A percentile compares a stretch with the other conserved stretches of the same genome.
Evolutionary conservation across 2,888 invertebrate genomes (phyloP).

Genomic region (Microchrysa polita): DNA sequence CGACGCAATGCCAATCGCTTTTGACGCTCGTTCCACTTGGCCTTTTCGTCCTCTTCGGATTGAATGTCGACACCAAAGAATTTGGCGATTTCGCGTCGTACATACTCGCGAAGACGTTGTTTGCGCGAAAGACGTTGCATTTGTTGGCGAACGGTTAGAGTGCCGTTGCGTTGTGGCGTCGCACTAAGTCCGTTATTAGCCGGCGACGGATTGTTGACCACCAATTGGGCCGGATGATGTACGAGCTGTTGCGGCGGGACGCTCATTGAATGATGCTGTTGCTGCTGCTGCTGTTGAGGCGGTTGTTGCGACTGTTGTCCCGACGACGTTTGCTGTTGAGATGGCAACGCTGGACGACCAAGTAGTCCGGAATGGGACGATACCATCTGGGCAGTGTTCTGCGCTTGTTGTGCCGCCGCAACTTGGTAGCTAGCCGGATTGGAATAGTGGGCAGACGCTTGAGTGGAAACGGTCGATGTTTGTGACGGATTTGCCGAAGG

Average conservation of each 20-base stretch:
- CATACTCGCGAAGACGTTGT: constrained; percentile 60
- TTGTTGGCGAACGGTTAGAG: constrained; percentile 52
- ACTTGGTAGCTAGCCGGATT: constrained; percentile 40
- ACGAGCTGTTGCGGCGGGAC: background rate
- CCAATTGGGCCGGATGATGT: constrained; percentile 29
- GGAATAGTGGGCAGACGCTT: constrained; percentile 51
- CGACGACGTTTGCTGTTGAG: background rate
- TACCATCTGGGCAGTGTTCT: background rate
- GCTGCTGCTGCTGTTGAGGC: constrained; percentile 16
- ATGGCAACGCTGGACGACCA: background rate
- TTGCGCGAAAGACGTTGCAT: constrained; percentile 56
- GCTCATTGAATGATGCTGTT: constrained; percentile 31
- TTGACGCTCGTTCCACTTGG: constrained; percentile 62
- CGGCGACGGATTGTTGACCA: background rate
- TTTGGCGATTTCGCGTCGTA: constrained; percentile 59
- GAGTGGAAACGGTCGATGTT: constrained; percentile 52
- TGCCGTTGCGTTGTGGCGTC: constrained; percentile 52
- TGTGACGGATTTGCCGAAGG: constrained; percentile 55
- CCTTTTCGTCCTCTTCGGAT: constrained; percentile 59
- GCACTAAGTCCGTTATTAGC: constrained; percentile 27
- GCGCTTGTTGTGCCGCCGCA: constrained; percentile 4
- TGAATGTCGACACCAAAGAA: constrained; percentile 63
- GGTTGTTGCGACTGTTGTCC: constrained; percentile 38
- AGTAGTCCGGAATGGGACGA: constrained; percentile 27
- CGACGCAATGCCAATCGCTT: constrained; percentile 61